Conservation (phyloP, 2,888 invertebrate species). For the Ariolimax columbianus region DNA sequence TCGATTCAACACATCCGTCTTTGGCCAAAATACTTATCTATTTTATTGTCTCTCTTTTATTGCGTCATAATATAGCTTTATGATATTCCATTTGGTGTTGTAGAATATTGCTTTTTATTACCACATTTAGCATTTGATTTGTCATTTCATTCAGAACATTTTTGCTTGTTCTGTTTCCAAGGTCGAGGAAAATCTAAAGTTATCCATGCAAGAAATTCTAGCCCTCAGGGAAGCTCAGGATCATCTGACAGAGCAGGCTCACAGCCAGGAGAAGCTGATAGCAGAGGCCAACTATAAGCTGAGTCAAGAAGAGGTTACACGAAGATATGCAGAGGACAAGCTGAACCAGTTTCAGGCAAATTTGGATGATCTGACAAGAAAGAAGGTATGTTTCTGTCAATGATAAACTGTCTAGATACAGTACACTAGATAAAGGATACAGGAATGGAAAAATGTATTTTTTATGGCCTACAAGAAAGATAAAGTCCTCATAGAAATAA, state of each 20-base stretch:
- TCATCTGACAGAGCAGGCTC: slow-evolving; percentile 58
- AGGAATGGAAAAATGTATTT: no score
- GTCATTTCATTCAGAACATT: slow-evolving; percentile 38
- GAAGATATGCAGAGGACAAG: slow-evolving; percentile 69
- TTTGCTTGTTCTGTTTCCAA: neutral
- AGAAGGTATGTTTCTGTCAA: slow-evolving; percentile 61
- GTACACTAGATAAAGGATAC: neutral
- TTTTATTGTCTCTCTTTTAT: no score
- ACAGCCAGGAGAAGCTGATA: slow-evolving; percentile 61
- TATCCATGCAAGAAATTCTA: slow-evolving; percentile 63
- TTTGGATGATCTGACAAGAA: slow-evolving; percentile 64
- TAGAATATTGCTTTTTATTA: no score
- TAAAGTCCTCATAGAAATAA: neutral
- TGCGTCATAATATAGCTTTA: no score
- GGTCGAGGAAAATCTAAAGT: slow-evolving; percentile 65
- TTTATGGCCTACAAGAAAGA: no score
- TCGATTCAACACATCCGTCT: no score
- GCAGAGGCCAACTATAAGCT: slow-evolving; percentile 63
- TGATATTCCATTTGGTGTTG: no score
- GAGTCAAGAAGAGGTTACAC: slow-evolving; percentile 65
- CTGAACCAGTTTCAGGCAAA: slow-evolving; percentile 64
- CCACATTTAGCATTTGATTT: no score
- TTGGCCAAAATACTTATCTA: no score
- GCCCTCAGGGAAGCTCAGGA: slow-evolving; percentile 62
- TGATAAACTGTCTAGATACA: neutral